Evolutionary conservation across 1,140 invertebrate species (phyloP), one percentile per base, ranked within the genome.

Genomic region (Calliphora vicina): DNA sequence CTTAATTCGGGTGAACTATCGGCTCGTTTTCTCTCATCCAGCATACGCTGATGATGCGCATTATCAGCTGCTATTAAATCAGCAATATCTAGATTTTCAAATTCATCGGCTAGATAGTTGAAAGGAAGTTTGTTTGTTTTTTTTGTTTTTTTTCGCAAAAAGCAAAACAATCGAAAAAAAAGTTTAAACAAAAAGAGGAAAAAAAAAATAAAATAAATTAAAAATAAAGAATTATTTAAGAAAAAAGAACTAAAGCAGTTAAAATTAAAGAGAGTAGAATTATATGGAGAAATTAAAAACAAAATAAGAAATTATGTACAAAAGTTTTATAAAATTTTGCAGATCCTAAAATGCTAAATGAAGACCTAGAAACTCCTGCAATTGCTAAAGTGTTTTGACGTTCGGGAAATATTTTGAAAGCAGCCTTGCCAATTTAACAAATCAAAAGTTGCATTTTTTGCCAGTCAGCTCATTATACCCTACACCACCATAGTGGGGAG

Each of bases 1-100:
- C 85, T 85, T 82, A 86, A 82, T 78, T 84, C 85, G 50, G 83
- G 81, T 67, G 83, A 45, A 43, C 82, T 17, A 85, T 82, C 76
- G 83, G 84, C 61, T 20, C n/a, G 61, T 25, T 67, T 67, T 67
- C 61, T 67, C 6, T 67, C 61, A 23, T 23, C 73, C 0, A 76
- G 35, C 27, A 35, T 76, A n/a, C 50, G 35, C 35, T 35, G 23
- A 86, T 84, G 85, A 86, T 86, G 87, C 2, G 27, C 61, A 35
- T 9, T 43, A n/a, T 13, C 23, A 26, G 29, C 43, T 6, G 43
- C 61, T 45, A 17, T 13, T 12, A 78, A 13, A 43, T 78, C 74
- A 78, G 74, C 74, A 45, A 20, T 43, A 25, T 78, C 74, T 45
- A 78, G 23, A 78, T 78, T 43, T 12, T 43, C 35, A 45, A 78